These are phyloP conservation scores for Zelostemma sp. DNA, from an alignment of 1,140 invertebrate genomes.

Conservation along the genomic window DNA sequence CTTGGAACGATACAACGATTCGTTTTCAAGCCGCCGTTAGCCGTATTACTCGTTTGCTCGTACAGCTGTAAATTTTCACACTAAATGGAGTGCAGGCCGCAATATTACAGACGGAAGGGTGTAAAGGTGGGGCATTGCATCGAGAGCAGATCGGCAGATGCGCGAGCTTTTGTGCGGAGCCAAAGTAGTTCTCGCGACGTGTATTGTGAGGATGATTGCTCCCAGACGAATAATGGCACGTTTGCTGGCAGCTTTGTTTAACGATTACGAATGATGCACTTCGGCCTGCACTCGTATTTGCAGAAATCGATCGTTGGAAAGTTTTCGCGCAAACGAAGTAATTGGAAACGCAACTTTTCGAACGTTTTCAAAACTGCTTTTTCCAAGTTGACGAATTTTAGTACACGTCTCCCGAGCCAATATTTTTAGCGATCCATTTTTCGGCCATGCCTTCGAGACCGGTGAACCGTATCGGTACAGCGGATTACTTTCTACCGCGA, in stretches of 20 bases:
- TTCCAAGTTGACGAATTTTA: conserved; percentile 31
- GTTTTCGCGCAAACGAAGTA: too few species aligned
- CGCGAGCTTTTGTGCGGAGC: conserved; percentile 39
- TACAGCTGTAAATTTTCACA: conserved; percentile 48
- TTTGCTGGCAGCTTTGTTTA: conserved; percentile 5
- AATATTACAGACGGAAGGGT: conserved; percentile 12
- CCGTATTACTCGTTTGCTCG: conserved; percentile 26
- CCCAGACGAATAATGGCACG: conserved; percentile 34
- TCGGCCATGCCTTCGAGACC: conserved; percentile 44
- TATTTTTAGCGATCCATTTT: conserved; percentile 46
- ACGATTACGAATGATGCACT: neutral
- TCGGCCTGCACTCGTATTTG: too few species aligned
- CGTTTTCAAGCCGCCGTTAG: conserved; percentile 11
- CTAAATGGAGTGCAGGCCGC: conserved; percentile 31
- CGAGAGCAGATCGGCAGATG: conserved; percentile 39
- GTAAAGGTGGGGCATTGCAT: conserved; percentile 25
- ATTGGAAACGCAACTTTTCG: too few species aligned
- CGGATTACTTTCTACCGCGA: conserved; percentile 41
- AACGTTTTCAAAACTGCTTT: too few species aligned
- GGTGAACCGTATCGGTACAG: conserved; percentile 42
- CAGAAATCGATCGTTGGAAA: too few species aligned
- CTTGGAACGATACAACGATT: conserved; percentile 36
- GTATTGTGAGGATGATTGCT: conserved; percentile 38
- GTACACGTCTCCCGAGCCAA: too few species aligned
- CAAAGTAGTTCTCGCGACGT: conserved; percentile 29